Evolutionary conservation across 2,113 vertebrate genomes (phyloP).

Genomic region (Ailuropoda melanoleuca): DNA sequence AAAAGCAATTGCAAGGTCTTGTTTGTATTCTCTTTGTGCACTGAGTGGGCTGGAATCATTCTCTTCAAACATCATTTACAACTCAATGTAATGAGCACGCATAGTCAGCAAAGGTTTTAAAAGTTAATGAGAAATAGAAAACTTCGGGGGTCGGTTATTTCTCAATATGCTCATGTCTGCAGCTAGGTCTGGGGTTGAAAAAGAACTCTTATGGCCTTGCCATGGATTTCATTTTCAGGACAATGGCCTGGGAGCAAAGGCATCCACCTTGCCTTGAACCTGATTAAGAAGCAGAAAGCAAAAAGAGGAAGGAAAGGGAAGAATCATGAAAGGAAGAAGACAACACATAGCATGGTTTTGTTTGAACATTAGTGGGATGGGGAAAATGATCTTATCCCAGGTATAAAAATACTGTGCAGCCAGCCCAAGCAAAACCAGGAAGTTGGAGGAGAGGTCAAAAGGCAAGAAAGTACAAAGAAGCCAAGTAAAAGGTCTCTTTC

Average conservation of each 20-base stretch:
- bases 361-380: neutral
- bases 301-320: neutral
- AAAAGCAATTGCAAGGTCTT: constrained; percentile 56
- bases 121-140: constrained; percentile 65
- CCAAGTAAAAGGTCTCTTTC: neutral
- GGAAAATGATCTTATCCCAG: neutral
- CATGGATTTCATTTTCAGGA: constrained; percentile 20
- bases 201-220: neutral
- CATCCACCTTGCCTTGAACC: neutral
- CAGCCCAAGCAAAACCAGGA: neutral
- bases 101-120: constrained; percentile 67
- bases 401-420: neutral
- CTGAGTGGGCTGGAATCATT: constrained; percentile 6
- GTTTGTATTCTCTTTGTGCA: constrained; percentile 73
- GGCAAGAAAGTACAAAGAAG: neutral
- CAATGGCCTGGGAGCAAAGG: neutral
- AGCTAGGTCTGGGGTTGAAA: neutral
- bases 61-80: constrained; percentile 70
- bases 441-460: neutral
- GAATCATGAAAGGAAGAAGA: neutral
- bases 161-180: constrained; percentile 16
- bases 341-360: neutral
- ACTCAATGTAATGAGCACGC: constrained; percentile 58
- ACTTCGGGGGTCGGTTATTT: neutral
- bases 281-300: constrained; percentile 33